These are phyloP conservation scores for Pherbina coryleti DNA, from an alignment of 2,888 invertebrate species.

Conservation along the genomic window DNA sequence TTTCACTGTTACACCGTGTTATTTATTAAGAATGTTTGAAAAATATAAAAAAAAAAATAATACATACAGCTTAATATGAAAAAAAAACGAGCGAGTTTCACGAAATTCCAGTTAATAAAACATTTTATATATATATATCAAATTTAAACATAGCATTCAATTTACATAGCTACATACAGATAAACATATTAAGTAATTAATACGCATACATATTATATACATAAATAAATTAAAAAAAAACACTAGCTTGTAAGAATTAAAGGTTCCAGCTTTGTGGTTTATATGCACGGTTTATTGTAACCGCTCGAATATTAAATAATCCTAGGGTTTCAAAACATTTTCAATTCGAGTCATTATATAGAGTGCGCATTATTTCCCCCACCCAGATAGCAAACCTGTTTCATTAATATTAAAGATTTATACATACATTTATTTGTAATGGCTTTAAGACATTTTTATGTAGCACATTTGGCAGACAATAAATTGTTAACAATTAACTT, in stretches of 20 bases:
- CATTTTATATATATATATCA: not conserved
- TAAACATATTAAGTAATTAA: not conserved
- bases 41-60: too few species aligned
- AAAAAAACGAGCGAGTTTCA: not conserved
- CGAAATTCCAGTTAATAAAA: not conserved
- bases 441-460: not conserved
- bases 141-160: not conserved
- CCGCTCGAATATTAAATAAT: not conserved
- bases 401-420: too few species aligned
- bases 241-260: not conserved
- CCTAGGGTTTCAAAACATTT: slow-evolving; percentile 22
- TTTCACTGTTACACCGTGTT: too few species aligned
- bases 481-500: slow-evolving; percentile 11
- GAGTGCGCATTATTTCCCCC: too few species aligned
- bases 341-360: not conserved
- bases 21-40: too few species aligned
- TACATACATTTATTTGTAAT: not conserved
- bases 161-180: not conserved
- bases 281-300: not conserved
- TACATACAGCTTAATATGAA: not conserved
- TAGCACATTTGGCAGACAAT: slow-evolving; percentile 25
- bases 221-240: slow-evolving; percentile 18
- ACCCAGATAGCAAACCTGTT: too few species aligned
- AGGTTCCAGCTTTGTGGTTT: slow-evolving; percentile 3
- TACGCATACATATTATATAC: slow-evolving; percentile 23